Percentiles rank a stretch among this genome's conserved stretches.
Evolutionary conservation across 2,797 vertebrate species (phyloP).

Genomic region (Microctenopoma steveboyesi): DNA sequence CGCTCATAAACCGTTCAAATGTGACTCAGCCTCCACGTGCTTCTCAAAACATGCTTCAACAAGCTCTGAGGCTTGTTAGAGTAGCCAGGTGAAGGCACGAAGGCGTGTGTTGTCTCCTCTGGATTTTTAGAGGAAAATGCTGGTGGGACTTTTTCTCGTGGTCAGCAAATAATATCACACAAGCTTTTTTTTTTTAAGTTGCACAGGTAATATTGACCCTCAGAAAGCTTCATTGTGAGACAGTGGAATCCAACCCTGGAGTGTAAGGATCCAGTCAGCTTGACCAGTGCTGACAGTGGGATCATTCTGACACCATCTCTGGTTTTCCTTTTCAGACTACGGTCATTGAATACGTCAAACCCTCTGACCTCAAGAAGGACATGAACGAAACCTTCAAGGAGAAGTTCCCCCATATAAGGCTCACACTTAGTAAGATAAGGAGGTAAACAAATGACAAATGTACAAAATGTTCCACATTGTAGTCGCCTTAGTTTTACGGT

Average conservation of each 20-base stretch:
- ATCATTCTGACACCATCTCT: slow-evolving; percentile 42
- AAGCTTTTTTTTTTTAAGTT: slow-evolving; percentile 27
- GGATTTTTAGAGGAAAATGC: neutral
- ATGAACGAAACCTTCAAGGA: slow-evolving; percentile 99
- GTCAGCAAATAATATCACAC: neutral
- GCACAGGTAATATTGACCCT: slow-evolving; percentile 6
- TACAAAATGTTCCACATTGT: too few relatives aligned
- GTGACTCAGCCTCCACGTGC: slow-evolving; percentile 20
- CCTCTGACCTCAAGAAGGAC: slow-evolving; percentile 99
- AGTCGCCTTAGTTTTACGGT: too few relatives aligned
- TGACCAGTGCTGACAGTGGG: slow-evolving; percentile 12
- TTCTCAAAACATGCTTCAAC: slow-evolving; percentile 31
- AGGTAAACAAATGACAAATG: slow-evolving; percentile 81
- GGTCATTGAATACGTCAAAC: slow-evolving; percentile 98
- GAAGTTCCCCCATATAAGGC: slow-evolving; percentile 96
- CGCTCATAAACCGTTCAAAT: neutral
- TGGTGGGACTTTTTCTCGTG: neutral
- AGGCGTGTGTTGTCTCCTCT: neutral
- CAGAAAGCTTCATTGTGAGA: slow-evolving; percentile 27
- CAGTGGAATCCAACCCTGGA: slow-evolving; percentile 53
- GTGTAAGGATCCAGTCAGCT: slow-evolving; percentile 45
- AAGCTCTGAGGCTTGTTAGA: slow-evolving; percentile 6
- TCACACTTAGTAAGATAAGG: slow-evolving; percentile 98
- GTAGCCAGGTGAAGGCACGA: neutral
- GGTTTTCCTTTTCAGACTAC: slow-evolving; percentile 89